These are phyloP conservation scores for Cettia cetti DNA, from an alignment of 2,113 vertebrate species.

Conservation along the genomic window DNA sequence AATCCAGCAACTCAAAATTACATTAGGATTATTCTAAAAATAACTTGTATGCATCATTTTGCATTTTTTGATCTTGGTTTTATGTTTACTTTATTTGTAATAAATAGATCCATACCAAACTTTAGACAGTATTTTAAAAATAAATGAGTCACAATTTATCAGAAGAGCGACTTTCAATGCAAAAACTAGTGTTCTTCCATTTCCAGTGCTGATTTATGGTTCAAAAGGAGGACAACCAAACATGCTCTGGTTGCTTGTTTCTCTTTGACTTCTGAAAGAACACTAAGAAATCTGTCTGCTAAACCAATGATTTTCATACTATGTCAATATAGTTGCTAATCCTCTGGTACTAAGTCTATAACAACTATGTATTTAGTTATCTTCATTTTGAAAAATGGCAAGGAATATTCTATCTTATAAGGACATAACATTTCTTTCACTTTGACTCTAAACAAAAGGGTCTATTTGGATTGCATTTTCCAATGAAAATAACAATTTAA, in stretches of 20 bases:
- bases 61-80: slow-evolving; percentile 34
- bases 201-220: slow-evolving; percentile 7
- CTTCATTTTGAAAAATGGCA: background rate
- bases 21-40: slow-evolving; percentile 64
- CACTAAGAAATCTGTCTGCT: background rate
- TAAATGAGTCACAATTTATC: background rate
- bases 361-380: background rate
- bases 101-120: slow-evolving; percentile 14
- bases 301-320: background rate
- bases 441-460: background rate
- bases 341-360: background rate
- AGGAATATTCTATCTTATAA: background rate
- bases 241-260: slow-evolving; percentile 3
- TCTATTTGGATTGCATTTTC: background rate
- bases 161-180: slow-evolving; percentile 12
- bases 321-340: background rate
- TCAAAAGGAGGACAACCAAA: slow-evolving; percentile 40
- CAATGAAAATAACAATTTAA: background rate
- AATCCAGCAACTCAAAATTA: slow-evolving; percentile 65
- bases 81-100: slow-evolving; percentile 28
- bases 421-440: background rate
- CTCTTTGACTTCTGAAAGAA: slow-evolving; percentile 5
- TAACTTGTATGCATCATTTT: slow-evolving; percentile 50
- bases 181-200: background rate
- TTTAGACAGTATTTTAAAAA: slow-evolving; percentile 47